Conservation (phyloP, 92 coral and sea anemone species). For the Blastomussa wellsi region DNA sequence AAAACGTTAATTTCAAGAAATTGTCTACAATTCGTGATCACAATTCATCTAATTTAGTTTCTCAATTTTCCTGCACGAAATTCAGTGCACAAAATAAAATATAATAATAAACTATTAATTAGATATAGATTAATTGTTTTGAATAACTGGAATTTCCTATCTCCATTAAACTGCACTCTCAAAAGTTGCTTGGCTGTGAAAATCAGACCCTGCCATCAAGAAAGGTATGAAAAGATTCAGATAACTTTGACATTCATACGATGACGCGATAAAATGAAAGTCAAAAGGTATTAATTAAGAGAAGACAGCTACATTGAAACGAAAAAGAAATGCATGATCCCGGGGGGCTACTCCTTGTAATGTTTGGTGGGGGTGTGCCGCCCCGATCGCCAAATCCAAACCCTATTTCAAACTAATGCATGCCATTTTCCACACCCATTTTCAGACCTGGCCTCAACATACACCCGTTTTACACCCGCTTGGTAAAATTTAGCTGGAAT, state of each 20-base stretch:
- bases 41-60: neutral
- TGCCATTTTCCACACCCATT: too few relatives aligned
- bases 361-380: too few relatives aligned
- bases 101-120: too few relatives aligned
- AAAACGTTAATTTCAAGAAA: neutral
- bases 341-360: too few relatives aligned
- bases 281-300: neutral
- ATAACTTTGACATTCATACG: neutral
- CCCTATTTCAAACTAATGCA: too few relatives aligned
- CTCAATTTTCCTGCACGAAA: neutral
- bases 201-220: neutral
- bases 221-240: neutral
- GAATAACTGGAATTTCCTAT: neutral
- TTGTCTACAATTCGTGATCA: neutral
- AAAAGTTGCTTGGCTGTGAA: neutral
- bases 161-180: conserved; percentile 1
- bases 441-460: too few relatives aligned
- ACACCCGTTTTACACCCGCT: too few relatives aligned
- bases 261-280: neutral
- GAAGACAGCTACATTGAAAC: too few relatives aligned
- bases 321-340: neutral
- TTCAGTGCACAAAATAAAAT: too few relatives aligned
- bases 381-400: too few relatives aligned
- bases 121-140: too few relatives aligned
- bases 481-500: too few relatives aligned